Evolutionary conservation across 37 sponge, comb jelly and placozoan genomes (phyloP).

Genomic region (Geodia barretti): DNA sequence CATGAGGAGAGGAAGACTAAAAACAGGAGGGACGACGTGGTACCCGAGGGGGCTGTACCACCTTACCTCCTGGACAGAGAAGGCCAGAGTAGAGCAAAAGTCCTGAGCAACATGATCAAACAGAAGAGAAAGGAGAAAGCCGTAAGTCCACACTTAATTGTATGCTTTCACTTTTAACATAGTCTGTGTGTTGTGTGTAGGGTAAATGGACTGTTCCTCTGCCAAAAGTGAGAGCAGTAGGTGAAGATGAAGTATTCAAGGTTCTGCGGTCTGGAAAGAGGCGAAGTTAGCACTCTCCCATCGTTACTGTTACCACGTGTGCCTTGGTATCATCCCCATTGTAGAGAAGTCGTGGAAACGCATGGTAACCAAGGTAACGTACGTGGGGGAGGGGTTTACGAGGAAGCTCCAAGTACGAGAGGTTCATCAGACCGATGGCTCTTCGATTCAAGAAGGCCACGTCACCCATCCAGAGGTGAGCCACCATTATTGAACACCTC

Average conservation of each 20-base stretch:
- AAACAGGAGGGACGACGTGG: constrained; percentile 79
- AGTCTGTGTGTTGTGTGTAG: constrained; percentile 14
- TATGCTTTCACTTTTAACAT: neutral
- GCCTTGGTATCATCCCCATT: neutral
- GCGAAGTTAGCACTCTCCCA: constrained; percentile 58
- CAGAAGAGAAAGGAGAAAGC: constrained; percentile 99
- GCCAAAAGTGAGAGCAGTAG: constrained; percentile 94
- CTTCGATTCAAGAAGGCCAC: constrained; percentile 99
- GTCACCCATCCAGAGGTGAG: constrained; percentile 97
- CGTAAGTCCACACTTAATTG: constrained; percentile 31
- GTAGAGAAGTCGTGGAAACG: constrained; percentile 90
- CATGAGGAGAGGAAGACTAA: constrained; percentile 89
- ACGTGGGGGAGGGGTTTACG: constrained; percentile 97
- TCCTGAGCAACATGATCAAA: constrained; percentile 96
- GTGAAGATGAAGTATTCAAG: constrained; percentile 96
- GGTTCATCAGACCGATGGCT: constrained; percentile 99
- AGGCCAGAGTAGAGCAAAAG: constrained; percentile 93
- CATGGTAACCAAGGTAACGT: constrained; percentile 98
- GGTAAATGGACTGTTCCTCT: constrained; percentile 99
- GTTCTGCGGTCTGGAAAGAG: constrained; percentile 94
- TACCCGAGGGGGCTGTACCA: constrained; percentile 96
- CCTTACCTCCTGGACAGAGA: constrained; percentile 98
- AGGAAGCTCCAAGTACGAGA: constrained; percentile 98
- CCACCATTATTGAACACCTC: neutral
- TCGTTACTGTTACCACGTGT: neutral